Evolutionary conservation across 2,888 invertebrate genomes (phyloP).

Genomic region (Watsonalla cultraria): DNA sequence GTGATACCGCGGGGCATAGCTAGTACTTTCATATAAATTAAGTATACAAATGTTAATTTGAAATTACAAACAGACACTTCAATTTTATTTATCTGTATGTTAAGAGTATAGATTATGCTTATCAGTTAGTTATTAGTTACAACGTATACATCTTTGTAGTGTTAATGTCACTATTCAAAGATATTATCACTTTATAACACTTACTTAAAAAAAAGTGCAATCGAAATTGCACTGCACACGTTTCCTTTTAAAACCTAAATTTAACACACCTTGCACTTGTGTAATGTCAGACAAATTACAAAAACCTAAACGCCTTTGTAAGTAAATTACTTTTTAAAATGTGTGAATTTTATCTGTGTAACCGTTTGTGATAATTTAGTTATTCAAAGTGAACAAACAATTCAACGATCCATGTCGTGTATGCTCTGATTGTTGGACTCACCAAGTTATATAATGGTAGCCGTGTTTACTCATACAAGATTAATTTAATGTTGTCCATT

Average conservation of each 20-base stretch:
- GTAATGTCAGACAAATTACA: background rate
- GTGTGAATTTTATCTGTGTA: background rate
- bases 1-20: no score
- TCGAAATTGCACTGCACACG: no score
- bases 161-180: no score
- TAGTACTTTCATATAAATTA: no score
- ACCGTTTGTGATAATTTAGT: slow-evolving; percentile 13
- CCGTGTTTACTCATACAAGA: slow-evolving; percentile 2
- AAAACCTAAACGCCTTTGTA: background rate
- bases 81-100: no score
- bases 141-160: no score
- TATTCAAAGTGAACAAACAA: slow-evolving; percentile 21
- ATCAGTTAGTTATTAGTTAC: no score
- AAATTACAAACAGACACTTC: no score
- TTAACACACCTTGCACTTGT: background rate
- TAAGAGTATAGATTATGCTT: no score
- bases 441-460: slow-evolving; percentile 26
- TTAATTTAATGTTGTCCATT: background rate
- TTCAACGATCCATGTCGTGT: slow-evolving; percentile 26
- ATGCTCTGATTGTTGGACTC: slow-evolving; percentile 35
- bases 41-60: no score
- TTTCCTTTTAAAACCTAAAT: background rate
- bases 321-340: slow-evolving; percentile 1
- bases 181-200: no score
- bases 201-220: no score